Evolutionary conservation across 1,140 invertebrate genomes (phyloP).

Genomic region (Pseudachorutes palmiensis): DNA sequence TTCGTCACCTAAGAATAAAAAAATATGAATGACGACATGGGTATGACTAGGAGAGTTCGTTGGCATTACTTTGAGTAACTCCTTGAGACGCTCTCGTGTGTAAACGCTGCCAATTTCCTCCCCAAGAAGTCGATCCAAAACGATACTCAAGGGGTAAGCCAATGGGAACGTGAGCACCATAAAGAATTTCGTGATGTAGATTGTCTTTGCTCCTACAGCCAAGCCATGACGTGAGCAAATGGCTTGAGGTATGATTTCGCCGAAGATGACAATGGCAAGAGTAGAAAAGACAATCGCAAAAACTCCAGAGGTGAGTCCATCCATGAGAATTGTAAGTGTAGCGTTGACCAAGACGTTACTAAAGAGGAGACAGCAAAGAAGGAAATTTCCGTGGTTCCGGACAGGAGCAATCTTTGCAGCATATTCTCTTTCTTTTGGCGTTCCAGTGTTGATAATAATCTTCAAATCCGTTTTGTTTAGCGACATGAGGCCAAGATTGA

Average conservation of each 20-base stretch:
- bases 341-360: slow-evolving; percentile 60
- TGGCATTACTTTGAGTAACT: slow-evolving; percentile 47
- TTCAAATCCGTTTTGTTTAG: slow-evolving; percentile 53
- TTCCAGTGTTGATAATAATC: slow-evolving; percentile 45
- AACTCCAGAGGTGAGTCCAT: slow-evolving; percentile 52
- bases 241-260: slow-evolving; percentile 55
- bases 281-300: slow-evolving; percentile 48
- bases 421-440: slow-evolving; percentile 44
- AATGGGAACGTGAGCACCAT: slow-evolving; percentile 57
- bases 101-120: slow-evolving; percentile 56
- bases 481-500: slow-evolving; percentile 57
- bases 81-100: slow-evolving; percentile 55
- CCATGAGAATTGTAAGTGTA: slow-evolving; percentile 54
- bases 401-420: slow-evolving; percentile 47
- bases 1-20: too few relatives aligned
- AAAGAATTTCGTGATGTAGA: slow-evolving; percentile 54
- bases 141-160: slow-evolving; percentile 54
- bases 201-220: slow-evolving; percentile 55
- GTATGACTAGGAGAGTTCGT: neutral
- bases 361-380: slow-evolving; percentile 54
- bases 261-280: slow-evolving; percentile 55
- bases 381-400: slow-evolving; percentile 50
- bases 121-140: slow-evolving; percentile 51
- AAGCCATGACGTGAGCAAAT: slow-evolving; percentile 55
- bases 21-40: too few relatives aligned